Base-by-base conservation (phyloP, 2,888 invertebrate species). In the Melanostoma scalare region DNA sequence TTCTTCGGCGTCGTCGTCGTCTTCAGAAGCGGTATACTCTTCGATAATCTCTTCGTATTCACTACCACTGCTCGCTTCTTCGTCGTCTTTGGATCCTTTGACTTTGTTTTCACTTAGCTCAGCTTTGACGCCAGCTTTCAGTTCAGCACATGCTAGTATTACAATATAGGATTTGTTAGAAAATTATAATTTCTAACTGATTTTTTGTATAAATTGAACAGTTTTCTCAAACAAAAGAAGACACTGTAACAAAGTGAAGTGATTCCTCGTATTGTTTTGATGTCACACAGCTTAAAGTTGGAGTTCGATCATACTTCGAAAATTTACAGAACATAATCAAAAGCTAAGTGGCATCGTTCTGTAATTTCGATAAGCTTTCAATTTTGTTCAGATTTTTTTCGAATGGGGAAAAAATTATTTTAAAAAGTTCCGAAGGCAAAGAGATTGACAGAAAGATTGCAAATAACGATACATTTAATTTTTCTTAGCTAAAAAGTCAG, bases 131-230 rank as follows among this genome's bases (percentile, higher is more conserved):
- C 92, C 92, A 60, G 92, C 92, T 86, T 93, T 92, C 76, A 86
- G 87, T 92, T 92, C 92, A 86, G 92, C 91, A 88, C 92, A 92
- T 87, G 92, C 93, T 93, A 90, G 40, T 91, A 50, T 75, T 38
- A 55, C 20, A 46, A 87, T 20, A 20, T 20, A 20, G 44, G 38
- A 75, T 55, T 50, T 50, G 56, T 52, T 44, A 35, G 8, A 68
- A 30, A 31, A 69, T 46, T 3, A 36, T 38, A 10, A 48, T 68
- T 55, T 50, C 8, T 73, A 61, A 56, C 20, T 9, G 4, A 20
- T 46, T 35, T 46, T 9, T 56, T 6, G 31, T 55, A 4, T 6
- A 9, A 58, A 42, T 65, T 74, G 56, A 68, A 55, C 35, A 58
- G 36, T 30, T 44, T 31, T 61, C 55, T 30, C 38, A 33, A 48